Evolutionary conservation across 2,797 vertebrate genomes (phyloP).

Genomic region (Alca torda): DNA sequence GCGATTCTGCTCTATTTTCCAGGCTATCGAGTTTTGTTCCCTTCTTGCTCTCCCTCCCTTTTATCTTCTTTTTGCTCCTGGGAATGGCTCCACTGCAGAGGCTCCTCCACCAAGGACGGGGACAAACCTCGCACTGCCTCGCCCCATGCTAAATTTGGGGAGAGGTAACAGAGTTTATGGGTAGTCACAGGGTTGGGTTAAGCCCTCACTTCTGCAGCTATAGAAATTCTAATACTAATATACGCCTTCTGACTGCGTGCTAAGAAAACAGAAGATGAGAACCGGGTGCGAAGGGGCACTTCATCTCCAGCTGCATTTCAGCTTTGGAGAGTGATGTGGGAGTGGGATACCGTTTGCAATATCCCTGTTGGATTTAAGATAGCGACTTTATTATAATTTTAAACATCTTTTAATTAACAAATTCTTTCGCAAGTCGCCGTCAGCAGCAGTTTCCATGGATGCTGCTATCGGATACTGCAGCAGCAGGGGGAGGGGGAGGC

Average conservation of each 20-base stretch:
- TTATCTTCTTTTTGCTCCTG: neutral
- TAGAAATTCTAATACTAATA: neutral
- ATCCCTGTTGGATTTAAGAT: constrained; percentile 20
- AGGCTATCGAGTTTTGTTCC: neutral
- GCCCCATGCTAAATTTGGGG: fast-evolving
- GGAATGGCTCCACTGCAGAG: neutral
- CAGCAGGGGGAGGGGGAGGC: neutral
- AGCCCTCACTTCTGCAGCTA: neutral
- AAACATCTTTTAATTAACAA: constrained; percentile 50
- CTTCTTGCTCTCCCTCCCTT: neutral
- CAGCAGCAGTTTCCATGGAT: constrained; percentile 34
- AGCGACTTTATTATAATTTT: constrained; percentile 17
- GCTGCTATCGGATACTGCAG: neutral
- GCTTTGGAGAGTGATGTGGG: neutral
- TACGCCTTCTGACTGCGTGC: neutral
- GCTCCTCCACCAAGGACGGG: neutral
- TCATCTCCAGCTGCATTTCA: neutral
- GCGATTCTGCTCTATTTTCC: neutral
- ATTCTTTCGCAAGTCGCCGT: neutral
- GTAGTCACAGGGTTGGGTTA: neutral
- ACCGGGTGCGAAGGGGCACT: neutral
- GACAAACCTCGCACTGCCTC: neutral
- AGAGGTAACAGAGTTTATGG: neutral
- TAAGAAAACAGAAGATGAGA: neutral
- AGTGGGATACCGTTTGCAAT: neutral